Conservation (phyloP, 2,888 invertebrate species). For the Drosophila eohydei region DNA sequence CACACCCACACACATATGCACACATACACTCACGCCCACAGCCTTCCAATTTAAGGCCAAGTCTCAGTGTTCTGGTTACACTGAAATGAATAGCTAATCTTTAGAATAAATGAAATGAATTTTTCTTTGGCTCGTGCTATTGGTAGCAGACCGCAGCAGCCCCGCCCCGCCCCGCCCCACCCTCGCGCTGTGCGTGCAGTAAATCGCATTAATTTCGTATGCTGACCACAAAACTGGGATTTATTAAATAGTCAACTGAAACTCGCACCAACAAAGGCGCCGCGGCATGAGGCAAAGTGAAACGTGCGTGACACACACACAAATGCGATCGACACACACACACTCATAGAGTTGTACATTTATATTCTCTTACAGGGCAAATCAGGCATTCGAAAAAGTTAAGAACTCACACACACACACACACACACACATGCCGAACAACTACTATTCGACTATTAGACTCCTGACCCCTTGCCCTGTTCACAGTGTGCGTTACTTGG, state of each 20-base stretch:
- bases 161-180: not conserved
- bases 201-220: slow-evolving; percentile 81
- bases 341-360: slow-evolving; percentile 15
- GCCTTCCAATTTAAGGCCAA: slow-evolving; percentile 1
- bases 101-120: slow-evolving; percentile 78
- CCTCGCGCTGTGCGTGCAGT: slow-evolving; percentile 38
- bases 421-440: slow-evolving; percentile 29
- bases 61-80: slow-evolving; percentile 20
- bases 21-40: not conserved
- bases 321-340: slow-evolving; percentile 42
- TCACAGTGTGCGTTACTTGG: slow-evolving; percentile 12
- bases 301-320: slow-evolving; percentile 72
- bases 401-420: slow-evolving; percentile 36
- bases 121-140: slow-evolving; percentile 48
- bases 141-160: slow-evolving; percentile 24
- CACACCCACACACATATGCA: slow-evolving; percentile 1
- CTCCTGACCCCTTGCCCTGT: not conserved
- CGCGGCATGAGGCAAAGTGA: slow-evolving; percentile 28
- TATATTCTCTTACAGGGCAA: slow-evolving; percentile 16
- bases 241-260: slow-evolving; percentile 81
- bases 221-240: slow-evolving; percentile 81
- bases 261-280: slow-evolving; percentile 43
- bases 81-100: slow-evolving; percentile 79
- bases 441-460: slow-evolving; percentile 27
- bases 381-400: slow-evolving; percentile 54